Evolutionary conservation across 2,888 invertebrate genomes (phyloP).

Genomic region (Ochropacha duplaris): DNA sequence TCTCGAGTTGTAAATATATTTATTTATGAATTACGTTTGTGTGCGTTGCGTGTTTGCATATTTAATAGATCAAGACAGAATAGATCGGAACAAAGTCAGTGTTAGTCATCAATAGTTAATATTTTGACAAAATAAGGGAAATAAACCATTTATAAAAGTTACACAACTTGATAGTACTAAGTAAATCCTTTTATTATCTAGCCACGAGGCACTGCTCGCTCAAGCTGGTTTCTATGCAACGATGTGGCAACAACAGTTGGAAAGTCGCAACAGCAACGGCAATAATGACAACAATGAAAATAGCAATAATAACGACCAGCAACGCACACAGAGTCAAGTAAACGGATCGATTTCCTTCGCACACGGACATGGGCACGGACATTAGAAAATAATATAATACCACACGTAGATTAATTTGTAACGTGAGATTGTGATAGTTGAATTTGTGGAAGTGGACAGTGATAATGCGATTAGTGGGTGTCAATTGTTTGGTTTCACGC

Average conservation of each 20-base stretch:
- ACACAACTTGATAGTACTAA: too few species aligned
- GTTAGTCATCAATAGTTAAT: too few species aligned
- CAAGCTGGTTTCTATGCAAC: conserved; percentile 90
- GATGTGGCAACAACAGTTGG: conserved; percentile 97
- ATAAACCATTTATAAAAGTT: too few species aligned
- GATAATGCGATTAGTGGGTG: conserved; percentile 12
- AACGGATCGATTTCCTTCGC: conserved; percentile 24
- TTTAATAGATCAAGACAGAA: too few species aligned
- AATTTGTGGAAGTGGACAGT: conserved; percentile 36
- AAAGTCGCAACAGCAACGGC: conserved; percentile 71
- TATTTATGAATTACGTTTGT: too few species aligned
- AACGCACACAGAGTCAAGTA: conserved; percentile 29
- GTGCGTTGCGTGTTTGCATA: too few species aligned
- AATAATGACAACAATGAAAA: conserved; percentile 33
- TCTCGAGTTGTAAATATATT: too few species aligned
- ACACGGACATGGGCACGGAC: conserved; percentile 45
- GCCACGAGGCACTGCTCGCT: conserved; percentile 88
- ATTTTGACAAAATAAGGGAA: too few species aligned
- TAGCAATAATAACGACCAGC: conserved; percentile 32
- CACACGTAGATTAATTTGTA: conserved; percentile 7
- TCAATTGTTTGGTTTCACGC: conserved; percentile 29
- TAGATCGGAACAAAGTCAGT: too few species aligned
- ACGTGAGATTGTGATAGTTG: conserved; percentile 30
- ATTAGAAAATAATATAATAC: conserved; percentile 9
- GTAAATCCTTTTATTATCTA: conserved; percentile 55